Percentiles rank a stretch among this genome's conserved stretches.
These are phyloP conservation scores for Mesocricetus auratus DNA, from an alignment of 2,113 vertebrate genomes.

Conservation along the genomic window DNA sequence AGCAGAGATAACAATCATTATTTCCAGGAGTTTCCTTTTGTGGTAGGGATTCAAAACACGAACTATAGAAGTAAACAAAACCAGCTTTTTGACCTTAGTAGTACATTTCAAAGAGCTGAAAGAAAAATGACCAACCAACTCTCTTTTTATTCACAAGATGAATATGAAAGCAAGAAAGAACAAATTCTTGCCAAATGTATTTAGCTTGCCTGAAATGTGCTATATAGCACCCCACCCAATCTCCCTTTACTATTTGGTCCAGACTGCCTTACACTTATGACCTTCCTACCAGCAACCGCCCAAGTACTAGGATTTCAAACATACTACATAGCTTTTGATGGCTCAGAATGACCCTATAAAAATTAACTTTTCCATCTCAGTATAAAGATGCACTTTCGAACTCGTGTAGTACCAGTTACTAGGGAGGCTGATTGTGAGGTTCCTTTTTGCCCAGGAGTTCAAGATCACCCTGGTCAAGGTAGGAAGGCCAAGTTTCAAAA, in stretches of 20 bases:
- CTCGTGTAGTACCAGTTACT: not conserved
- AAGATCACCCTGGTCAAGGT: not conserved
- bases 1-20: not conserved
- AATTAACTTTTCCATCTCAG: not conserved
- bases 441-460: not conserved
- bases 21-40: constrained; percentile 23
- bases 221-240: not conserved
- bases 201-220: constrained; percentile 32
- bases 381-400: not conserved
- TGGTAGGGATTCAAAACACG: constrained; percentile 58
- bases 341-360: not conserved
- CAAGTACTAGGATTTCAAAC: not conserved
- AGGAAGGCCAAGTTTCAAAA: not conserved
- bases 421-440: not conserved
- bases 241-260: not conserved
- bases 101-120: constrained; percentile 29
- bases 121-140: not conserved
- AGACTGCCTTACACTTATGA: not conserved
- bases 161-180: constrained; percentile 35
- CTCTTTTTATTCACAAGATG: constrained; percentile 8
- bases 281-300: not conserved
- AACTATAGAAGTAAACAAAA: not conserved
- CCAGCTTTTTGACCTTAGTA: not conserved
- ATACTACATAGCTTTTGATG: not conserved
- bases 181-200: not conserved